Percentiles rank a stretch among this genome's conserved stretches.
Conservation (phyloP, 2,797 vertebrate species). For the Parotocinclus haroldoi region DNA sequence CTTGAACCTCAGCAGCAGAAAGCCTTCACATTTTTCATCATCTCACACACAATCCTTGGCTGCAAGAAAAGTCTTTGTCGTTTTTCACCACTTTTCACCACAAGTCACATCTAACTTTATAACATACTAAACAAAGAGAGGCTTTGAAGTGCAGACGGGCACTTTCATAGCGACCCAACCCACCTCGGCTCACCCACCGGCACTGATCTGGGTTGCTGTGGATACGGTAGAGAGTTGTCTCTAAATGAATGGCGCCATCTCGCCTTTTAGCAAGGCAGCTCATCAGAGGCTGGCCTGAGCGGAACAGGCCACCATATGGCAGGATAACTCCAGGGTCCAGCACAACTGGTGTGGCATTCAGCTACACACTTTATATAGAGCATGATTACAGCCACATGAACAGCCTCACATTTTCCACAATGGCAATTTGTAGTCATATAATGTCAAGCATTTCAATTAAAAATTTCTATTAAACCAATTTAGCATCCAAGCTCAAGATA, state of each 20-base stretch:
- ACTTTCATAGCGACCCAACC: conserved; percentile 38
- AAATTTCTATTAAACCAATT: too few relatives aligned
- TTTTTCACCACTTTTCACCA: conserved; percentile 41
- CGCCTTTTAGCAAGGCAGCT: conserved; percentile 53
- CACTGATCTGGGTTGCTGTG: conserved; percentile 41
- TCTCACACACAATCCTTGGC: conserved; percentile 46
- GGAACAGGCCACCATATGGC: conserved; percentile 70
- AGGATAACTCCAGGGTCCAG: conserved; percentile 59
- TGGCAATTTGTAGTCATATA: too few relatives aligned
- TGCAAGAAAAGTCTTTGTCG: conserved; percentile 50
- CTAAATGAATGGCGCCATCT: conserved; percentile 48
- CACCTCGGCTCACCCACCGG: conserved; percentile 36
- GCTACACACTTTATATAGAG: conserved; percentile 42
- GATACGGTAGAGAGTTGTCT: conserved; percentile 38
- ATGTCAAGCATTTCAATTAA: too few relatives aligned
- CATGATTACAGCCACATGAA: conserved; percentile 5
- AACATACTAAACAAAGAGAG: conserved; percentile 54
- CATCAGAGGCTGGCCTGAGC: conserved; percentile 57
- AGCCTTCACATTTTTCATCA: conserved; percentile 49
- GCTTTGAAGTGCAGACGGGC: conserved; percentile 42
- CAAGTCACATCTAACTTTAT: conserved; percentile 52
- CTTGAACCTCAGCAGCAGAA: conserved; percentile 42
- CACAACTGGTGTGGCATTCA: conserved; percentile 56
- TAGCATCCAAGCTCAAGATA: too few relatives aligned
- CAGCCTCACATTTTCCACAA: too few relatives aligned